Conservation (phyloP, 2,113 vertebrate species). For the Seriola rivoliana region DNA sequence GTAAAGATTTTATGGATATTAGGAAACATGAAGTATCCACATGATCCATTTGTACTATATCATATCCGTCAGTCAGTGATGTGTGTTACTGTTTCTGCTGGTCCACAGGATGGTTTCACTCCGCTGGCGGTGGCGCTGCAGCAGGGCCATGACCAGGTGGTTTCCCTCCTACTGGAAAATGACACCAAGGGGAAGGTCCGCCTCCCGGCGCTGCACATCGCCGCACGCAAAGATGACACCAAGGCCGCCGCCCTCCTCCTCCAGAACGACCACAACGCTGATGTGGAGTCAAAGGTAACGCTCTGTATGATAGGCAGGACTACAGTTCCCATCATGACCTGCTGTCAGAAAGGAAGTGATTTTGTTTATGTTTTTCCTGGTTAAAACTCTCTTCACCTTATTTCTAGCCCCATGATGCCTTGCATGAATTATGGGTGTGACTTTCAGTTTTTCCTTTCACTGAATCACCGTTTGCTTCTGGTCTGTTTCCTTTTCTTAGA, state of each 20-base stretch:
- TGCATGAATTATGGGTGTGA: neutral
- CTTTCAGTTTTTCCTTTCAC: neutral
- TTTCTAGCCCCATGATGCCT: neutral
- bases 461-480: neutral
- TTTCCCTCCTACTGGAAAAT: slow-evolving; percentile 96
- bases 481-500: neutral
- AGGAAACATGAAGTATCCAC: too few species aligned
- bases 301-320: neutral
- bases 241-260: slow-evolving; percentile 96
- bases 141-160: slow-evolving; percentile 98
- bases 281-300: slow-evolving; percentile 97
- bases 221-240: slow-evolving; percentile 97
- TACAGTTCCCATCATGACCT: slow-evolving; percentile 2
- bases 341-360: neutral
- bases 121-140: slow-evolving; percentile 97
- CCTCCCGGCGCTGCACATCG: slow-evolving; percentile 96
- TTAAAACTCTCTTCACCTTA: neutral
- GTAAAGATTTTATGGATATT: too few species aligned
- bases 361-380: neutral
- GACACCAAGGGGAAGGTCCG: slow-evolving; percentile 98
- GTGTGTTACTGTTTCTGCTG: slow-evolving; percentile 12
- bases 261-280: slow-evolving; percentile 97
- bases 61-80: neutral
- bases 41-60: too few species aligned
- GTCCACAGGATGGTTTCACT: slow-evolving; percentile 94